Percentiles rank a stretch among this genome's conserved stretches.
These are phyloP conservation scores for Drosophila nigrodunni DNA, from an alignment of 1,140 invertebrate genomes.

Conservation along the genomic window DNA sequence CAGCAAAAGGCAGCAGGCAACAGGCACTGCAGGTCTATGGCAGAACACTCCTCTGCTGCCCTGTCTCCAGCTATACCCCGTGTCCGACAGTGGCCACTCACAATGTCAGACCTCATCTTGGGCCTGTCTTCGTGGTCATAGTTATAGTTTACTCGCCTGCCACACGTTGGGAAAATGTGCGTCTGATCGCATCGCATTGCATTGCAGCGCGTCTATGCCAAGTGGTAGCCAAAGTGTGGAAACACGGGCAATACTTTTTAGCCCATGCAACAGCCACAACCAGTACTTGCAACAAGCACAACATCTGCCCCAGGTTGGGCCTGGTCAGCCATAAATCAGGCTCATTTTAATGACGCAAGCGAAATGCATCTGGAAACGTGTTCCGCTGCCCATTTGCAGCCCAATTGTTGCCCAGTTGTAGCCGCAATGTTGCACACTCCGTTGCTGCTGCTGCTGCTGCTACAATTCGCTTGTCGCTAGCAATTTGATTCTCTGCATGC, in stretches of 20 bases:
- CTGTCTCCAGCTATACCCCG: background rate
- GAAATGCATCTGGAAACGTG: conserved; percentile 80
- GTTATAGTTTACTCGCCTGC: conserved; percentile 71
- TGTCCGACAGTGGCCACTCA: background rate
- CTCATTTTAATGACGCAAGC: conserved; percentile 81
- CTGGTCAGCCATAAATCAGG: conserved; percentile 71
- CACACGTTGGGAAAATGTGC: conserved; percentile 77
- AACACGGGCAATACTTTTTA: conserved; percentile 66
- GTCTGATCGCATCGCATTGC: conserved; percentile 9
- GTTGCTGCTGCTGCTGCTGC: background rate
- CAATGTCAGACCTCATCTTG: conserved; percentile 26
- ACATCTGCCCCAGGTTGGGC: conserved; percentile 35
- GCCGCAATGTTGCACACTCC: background rate
- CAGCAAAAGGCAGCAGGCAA: conserved; percentile 51
- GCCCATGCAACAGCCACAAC: background rate
- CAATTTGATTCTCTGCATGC: conserved; percentile 66
- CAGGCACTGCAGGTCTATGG: conserved; percentile 10
- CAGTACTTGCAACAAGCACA: background rate
- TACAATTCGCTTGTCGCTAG: conserved; percentile 39
- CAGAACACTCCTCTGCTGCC: background rate
- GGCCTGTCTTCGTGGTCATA: conserved; percentile 57
- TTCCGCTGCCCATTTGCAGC: conserved; percentile 57
- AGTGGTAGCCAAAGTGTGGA: conserved; percentile 80
- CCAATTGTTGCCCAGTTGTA: background rate
- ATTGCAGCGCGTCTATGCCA: conserved; percentile 47